These are phyloP conservation scores for Tiliacea citrago DNA, from an alignment of 2,888 invertebrate genomes.

Conservation along the genomic window DNA sequence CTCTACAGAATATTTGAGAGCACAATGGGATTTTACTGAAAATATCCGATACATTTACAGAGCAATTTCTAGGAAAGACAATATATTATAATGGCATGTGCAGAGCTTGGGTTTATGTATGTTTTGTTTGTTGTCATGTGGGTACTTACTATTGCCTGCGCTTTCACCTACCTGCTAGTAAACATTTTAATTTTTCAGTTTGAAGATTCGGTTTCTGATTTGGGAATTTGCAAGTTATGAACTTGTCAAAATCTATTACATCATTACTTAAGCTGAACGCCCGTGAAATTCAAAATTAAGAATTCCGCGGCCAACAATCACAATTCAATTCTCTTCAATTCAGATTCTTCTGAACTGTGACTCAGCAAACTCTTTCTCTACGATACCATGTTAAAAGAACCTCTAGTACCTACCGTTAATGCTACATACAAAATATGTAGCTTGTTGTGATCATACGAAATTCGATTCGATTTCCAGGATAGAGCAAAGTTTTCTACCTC, in stretches of 20 bases:
- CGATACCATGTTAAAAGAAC: not conserved
- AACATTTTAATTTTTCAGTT: not conserved
- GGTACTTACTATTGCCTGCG: not conserved
- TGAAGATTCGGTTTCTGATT: not conserved
- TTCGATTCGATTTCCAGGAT: not conserved
- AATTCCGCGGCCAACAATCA: too few relatives aligned
- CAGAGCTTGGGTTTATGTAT: not conserved
- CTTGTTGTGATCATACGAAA: not conserved
- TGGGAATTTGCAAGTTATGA: too few relatives aligned
- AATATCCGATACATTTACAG: conserved; percentile 11
- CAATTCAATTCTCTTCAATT: not conserved
- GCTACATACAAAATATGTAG: not conserved
- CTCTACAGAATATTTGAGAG: conserved; percentile 6
- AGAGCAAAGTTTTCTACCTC: too few relatives aligned
- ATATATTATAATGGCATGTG: conserved; percentile 28
- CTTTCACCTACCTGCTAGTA: not conserved
- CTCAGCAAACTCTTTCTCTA: not conserved
- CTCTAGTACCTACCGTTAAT: not conserved
- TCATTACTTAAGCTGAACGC: not conserved
- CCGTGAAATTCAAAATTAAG: too few relatives aligned
- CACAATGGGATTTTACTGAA: conserved; percentile 29
- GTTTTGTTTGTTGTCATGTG: not conserved
- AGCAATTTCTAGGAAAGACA: conserved; percentile 4
- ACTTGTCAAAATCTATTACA: not conserved
- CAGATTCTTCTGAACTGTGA: not conserved